phyloP scores from a whole-genome alignment of 2,113 vertebrate species.

The Sapajus apella region DNA sequence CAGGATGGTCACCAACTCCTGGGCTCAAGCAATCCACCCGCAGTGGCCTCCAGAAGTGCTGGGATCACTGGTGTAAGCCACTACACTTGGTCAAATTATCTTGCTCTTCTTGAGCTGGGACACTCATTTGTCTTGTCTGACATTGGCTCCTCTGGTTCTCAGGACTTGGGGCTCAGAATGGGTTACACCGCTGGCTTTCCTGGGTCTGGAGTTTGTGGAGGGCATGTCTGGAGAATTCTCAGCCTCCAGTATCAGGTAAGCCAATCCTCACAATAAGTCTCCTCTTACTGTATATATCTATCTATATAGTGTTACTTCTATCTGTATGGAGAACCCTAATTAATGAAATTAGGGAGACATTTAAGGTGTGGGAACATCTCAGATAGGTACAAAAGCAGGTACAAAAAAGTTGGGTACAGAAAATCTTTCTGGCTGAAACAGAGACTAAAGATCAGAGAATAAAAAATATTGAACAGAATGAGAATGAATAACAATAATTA shows the following conservation, averaged over 20 bases:
- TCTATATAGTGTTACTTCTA: background rate
- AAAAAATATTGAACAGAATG: background rate
- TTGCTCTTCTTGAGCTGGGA: background rate
- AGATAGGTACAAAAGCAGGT: background rate
- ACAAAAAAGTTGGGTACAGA: too few relatives aligned
- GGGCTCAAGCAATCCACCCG: too few relatives aligned
- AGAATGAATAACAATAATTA: background rate
- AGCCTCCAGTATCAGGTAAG: background rate
- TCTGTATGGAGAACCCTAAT: background rate
- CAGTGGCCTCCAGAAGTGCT: too few relatives aligned
- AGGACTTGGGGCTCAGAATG: background rate
- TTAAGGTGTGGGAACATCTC: background rate
- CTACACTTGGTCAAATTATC: background rate
- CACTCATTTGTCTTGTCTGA: background rate
- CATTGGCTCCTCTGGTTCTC: background rate
- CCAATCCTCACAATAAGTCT: background rate
- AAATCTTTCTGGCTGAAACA: background rate
- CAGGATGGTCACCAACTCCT: too few relatives aligned
- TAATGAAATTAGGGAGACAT: background rate
- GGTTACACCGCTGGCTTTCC: background rate
- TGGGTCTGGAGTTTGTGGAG: background rate
- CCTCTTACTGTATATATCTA: background rate
- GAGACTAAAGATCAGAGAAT: background rate
- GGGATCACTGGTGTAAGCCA: too few relatives aligned
- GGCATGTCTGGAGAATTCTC: too few relatives aligned